These are phyloP conservation scores for Phalanger gymnotis DNA, from an alignment of 2,797 vertebrate genomes.

Conservation along the genomic window DNA sequence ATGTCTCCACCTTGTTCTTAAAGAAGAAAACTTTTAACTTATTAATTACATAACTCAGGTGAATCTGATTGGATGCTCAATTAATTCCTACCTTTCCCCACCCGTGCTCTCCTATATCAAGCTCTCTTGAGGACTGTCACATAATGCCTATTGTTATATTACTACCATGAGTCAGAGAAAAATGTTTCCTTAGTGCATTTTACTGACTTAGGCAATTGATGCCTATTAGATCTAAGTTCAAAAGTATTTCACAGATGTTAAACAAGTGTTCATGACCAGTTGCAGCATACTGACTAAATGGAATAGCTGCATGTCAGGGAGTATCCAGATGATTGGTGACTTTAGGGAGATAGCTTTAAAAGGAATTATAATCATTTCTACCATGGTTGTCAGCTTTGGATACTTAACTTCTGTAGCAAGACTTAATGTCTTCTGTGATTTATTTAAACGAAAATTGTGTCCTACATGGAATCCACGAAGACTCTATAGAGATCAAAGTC, in stretches of 20 bases:
- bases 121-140: constrained; percentile 24
- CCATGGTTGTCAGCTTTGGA: constrained; percentile 69
- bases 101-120: constrained; percentile 34
- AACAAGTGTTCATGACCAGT: constrained; percentile 70
- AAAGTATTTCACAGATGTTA: constrained; percentile 71
- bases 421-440: constrained; percentile 70
- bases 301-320: constrained; percentile 68
- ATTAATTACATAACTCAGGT: not conserved
- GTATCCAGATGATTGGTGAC: constrained; percentile 66
- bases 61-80: not conserved
- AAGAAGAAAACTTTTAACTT: constrained; percentile 12
- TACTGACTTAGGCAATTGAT: constrained; percentile 68
- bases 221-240: constrained; percentile 67
- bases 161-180: constrained; percentile 52
- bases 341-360: constrained; percentile 64
- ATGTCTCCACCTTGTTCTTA: not conserved
- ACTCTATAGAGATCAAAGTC: constrained; percentile 63
- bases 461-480: constrained; percentile 63
- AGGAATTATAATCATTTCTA: constrained; percentile 69
- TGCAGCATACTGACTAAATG: constrained; percentile 67
- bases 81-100: constrained; percentile 4
- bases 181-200: constrained; percentile 36
- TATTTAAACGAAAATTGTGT: constrained; percentile 65
- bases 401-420: constrained; percentile 47
- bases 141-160: constrained; percentile 35